phyloP scores from a whole-genome alignment of 1,140 invertebrate genomes.

The Oreohelix idahoensis region DNA sequence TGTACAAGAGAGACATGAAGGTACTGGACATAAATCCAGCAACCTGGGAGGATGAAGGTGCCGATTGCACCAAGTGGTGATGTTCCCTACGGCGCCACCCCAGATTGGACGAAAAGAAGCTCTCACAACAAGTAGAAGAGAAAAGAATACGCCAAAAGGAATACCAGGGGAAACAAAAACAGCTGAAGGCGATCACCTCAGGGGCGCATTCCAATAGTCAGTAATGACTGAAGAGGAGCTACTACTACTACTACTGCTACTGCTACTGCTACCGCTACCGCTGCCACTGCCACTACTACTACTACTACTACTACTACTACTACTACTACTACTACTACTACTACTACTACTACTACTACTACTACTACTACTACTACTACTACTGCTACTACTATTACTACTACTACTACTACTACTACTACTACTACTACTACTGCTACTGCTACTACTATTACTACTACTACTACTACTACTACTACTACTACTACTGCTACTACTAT shows the following conservation, averaged over 20 bases:
- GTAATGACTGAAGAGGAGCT: too few species aligned
- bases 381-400: conserved; percentile 33
- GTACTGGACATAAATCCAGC: too few species aligned
- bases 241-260: conserved; percentile 34
- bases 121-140: too few species aligned
- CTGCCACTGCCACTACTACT: conserved; percentile 29
- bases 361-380: conserved; percentile 30
- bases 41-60: too few species aligned
- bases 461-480: conserved; percentile 33
- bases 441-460: conserved; percentile 35
- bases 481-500: conserved; percentile 33
- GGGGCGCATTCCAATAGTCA: too few species aligned
- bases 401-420: conserved; percentile 32
- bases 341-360: conserved; percentile 33
- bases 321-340: conserved; percentile 35
- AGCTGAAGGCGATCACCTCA: too few species aligned
- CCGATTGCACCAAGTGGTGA: too few species aligned
- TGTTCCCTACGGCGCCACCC: too few species aligned
- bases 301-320: conserved; percentile 36
- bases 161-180: too few species aligned
- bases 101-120: too few species aligned
- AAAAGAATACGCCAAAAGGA: too few species aligned
- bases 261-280: conserved; percentile 25
- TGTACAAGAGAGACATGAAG: too few species aligned
- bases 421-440: conserved; percentile 31